Percentiles rank a stretch among this genome's conserved stretches.
Conservation (phyloP, 2,888 invertebrate genomes). For the Drosophila helvetica region DNA sequence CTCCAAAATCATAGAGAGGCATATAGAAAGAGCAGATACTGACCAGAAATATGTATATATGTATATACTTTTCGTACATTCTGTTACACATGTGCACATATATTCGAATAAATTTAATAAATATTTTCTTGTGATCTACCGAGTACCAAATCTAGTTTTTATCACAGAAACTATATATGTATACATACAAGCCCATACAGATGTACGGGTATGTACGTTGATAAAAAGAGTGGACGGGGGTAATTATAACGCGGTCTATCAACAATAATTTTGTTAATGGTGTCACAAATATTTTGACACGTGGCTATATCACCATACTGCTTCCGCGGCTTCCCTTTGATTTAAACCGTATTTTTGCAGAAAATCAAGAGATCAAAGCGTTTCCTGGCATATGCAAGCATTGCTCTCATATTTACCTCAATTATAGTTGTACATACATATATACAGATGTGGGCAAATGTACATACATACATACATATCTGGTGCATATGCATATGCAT, state of each 20-base stretch:
- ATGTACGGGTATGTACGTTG: not conserved
- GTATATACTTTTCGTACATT: not conserved
- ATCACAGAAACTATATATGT: not conserved
- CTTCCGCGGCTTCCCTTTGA: constrained; percentile 77
- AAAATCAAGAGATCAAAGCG: constrained; percentile 82
- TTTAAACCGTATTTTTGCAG: constrained; percentile 82
- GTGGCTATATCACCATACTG: constrained; percentile 44
- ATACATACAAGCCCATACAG: no score
- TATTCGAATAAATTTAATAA: not conserved
- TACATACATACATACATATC: not conserved
- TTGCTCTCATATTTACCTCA: constrained; percentile 29
- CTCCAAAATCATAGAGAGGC: no score
- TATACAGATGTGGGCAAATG: no score
- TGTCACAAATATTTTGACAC: constrained; percentile 65
- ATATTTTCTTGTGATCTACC: not conserved
- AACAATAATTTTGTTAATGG: constrained; percentile 41
- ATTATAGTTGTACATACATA: not conserved
- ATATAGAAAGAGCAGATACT: no score
- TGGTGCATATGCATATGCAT: not conserved
- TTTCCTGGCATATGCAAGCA: constrained; percentile 22
- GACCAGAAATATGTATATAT: no score
- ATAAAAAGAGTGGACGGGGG: constrained; percentile 6
- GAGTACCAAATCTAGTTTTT: not conserved
- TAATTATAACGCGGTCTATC: constrained; percentile 46
- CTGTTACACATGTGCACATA: no score